phyloP scores from a whole-genome alignment of 1,140 invertebrate species.

The Formica selysi region DNA sequence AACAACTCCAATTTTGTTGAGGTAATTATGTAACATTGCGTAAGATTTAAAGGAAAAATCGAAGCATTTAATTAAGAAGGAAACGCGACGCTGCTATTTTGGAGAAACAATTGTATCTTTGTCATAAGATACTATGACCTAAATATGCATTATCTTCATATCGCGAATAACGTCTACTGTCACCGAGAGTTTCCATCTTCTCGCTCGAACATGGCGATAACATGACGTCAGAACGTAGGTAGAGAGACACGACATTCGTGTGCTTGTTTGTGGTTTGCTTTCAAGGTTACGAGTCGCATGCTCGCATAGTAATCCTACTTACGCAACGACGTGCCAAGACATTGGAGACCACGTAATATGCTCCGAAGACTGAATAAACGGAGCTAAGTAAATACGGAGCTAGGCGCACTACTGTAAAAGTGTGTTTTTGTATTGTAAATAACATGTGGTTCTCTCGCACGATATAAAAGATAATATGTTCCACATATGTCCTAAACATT shows the following conservation, averaged over 20 bases:
- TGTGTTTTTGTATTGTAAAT: neutral
- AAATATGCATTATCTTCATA: constrained; percentile 1
- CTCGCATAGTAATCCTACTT: constrained; percentile 64
- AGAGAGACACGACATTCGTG: constrained; percentile 28
- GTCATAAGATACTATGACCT: neutral
- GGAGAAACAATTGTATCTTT: neutral
- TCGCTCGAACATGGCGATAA: neutral
- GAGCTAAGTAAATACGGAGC: constrained; percentile 8
- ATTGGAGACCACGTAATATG: constrained; percentile 39
- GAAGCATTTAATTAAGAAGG: neutral
- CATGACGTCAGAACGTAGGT: constrained; percentile 47
- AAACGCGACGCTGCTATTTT: neutral
- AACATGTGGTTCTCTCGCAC: neutral
- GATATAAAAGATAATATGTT: neutral
- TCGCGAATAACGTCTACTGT: neutral
- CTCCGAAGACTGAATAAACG: constrained; percentile 32
- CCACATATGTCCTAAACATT: neutral
- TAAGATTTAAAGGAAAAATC: neutral
- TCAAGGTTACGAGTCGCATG: constrained; percentile 65
- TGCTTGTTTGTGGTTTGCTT: constrained; percentile 47
- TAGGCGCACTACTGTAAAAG: neutral
- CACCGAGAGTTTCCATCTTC: constrained; percentile 12
- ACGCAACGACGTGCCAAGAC: constrained; percentile 64
- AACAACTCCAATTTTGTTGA: neutral
- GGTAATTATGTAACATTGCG: neutral